Evolutionary conservation across 1,140 invertebrate genomes (phyloP), one percentile per base, ranked within the genome.

Genomic region (Leptinotarsa undecemlineata): DNA sequence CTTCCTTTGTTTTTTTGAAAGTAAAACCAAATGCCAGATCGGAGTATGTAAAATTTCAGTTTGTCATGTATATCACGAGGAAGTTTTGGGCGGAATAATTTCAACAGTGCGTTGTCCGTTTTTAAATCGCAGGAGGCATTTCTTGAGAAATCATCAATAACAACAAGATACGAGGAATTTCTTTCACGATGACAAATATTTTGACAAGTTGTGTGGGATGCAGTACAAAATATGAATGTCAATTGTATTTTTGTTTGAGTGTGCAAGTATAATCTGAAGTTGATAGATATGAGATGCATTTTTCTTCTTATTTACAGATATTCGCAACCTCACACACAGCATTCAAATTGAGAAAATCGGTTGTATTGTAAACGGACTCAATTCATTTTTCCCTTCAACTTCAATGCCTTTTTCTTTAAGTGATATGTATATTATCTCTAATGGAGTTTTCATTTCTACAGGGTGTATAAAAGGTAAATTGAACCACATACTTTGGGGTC

Each of bases 81-180:
- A 61, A 64, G 14, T 64, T 21, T 64, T 64, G 63, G 63, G 63
- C 26, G 63, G 63, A 64, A 64, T 33, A 64, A 33, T 64, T 64
- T 64, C 26, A 13, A 42, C 33, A 17, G 20, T 64, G 20, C 4
- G 26, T n/a, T 20, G 21, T 57, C n/a, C 51, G 15, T 17, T 57
- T 57, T 57, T 57, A 19, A 57, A 57, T 57, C 1, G 51, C 51
- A 42, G 51, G 14, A 57, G 15, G 51, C 15, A 57, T 0, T 57
- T 57, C 51, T 57, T 19, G 51, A 5, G 51, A 6, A 57, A 6
- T 57, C n/a, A 57, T 57, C n/a, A 57, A 57, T 57, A 57, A 57
- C 51, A 42, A 42, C 33, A 42, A 42, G 33, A 42, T 42, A 42
- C 33, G 2, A 3, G 20, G 60, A 19, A 19, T n/a, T 61, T 15